These are phyloP conservation scores for Drosophila albomicans DNA, from an alignment of 1,140 invertebrate species.

Conservation along the genomic window DNA sequence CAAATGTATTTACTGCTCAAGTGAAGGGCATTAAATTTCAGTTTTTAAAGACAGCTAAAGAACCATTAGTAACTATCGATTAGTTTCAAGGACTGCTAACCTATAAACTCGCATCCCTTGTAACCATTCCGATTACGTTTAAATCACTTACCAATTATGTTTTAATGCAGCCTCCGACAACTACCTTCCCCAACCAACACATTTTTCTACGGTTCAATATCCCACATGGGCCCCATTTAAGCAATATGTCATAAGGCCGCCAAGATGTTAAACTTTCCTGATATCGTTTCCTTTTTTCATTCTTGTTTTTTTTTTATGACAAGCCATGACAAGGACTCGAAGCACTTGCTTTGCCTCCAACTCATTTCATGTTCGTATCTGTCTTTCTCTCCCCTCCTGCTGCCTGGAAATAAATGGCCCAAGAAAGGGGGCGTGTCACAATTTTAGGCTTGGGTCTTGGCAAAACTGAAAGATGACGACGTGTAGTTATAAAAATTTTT, in stretches of 20 bases:
- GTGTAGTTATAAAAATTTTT: slow-evolving; percentile 79
- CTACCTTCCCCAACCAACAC: slow-evolving; percentile 14
- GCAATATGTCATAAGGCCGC: slow-evolving; percentile 78
- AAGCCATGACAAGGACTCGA: slow-evolving; percentile 50
- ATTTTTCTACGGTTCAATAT: slow-evolving; percentile 38
- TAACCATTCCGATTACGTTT: neutral
- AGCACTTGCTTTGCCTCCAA: neutral
- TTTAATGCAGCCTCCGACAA: slow-evolving; percentile 36
- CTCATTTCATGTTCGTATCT: neutral
- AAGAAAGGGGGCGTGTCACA: slow-evolving; percentile 63
- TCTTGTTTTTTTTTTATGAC: slow-evolving; percentile 52
- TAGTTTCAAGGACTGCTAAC: neutral
- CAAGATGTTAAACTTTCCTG: slow-evolving; percentile 76
- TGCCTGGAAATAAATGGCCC: slow-evolving; percentile 64
- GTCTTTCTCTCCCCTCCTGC: neutral
- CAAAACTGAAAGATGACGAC: slow-evolving; percentile 53
- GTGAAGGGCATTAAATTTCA: neutral
- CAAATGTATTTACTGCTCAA: neutral
- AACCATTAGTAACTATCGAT: neutral
- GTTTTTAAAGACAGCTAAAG: slow-evolving; percentile 3
- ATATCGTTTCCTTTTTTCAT: slow-evolving; percentile 32
- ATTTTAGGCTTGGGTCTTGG: slow-evolving; percentile 31
- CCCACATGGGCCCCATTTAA: slow-evolving; percentile 75
- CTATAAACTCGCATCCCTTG: neutral
- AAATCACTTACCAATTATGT: slow-evolving; percentile 63